A percentile compares a stretch with the other conserved stretches of the same genome.
phyloP scores from a whole-genome alignment of 2,888 invertebrate genomes.

The Stictocephala bisonia region DNA sequence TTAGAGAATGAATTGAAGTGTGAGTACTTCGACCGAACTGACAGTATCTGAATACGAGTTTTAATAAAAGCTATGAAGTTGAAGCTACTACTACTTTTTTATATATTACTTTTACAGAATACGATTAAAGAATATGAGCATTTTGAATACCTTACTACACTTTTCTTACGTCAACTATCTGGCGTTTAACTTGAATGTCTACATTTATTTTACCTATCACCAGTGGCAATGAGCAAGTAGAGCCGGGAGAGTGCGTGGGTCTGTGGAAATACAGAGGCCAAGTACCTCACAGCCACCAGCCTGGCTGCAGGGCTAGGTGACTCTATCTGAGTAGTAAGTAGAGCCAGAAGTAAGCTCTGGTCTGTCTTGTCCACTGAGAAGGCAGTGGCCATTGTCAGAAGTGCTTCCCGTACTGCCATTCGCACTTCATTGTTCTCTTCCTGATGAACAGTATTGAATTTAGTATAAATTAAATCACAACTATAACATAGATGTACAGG shows the following conservation, averaged over 20 bases:
- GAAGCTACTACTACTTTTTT: too few relatives aligned
- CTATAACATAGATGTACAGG: too few relatives aligned
- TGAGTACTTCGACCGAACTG: too few relatives aligned
- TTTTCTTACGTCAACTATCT: too few relatives aligned
- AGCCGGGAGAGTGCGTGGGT: slow-evolving; percentile 86
- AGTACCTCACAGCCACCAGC: slow-evolving; percentile 84
- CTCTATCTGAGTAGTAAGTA: slow-evolving; percentile 79
- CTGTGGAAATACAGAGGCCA: slow-evolving; percentile 83
- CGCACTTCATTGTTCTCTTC: slow-evolving; percentile 67
- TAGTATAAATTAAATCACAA: too few relatives aligned
- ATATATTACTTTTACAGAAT: too few relatives aligned
- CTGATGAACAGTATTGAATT: slow-evolving; percentile 32
- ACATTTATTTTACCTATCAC: slow-evolving; percentile 86
- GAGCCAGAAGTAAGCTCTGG: slow-evolving; percentile 65
- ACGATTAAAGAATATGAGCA: too few relatives aligned
- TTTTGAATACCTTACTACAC: too few relatives aligned
- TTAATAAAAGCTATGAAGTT: too few relatives aligned
- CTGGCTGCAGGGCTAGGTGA: slow-evolving; percentile 82
- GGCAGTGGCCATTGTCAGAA: slow-evolving; percentile 76
- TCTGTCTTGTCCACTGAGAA: slow-evolving; percentile 65
- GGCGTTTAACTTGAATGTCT: too few relatives aligned
- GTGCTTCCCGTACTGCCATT: slow-evolving; percentile 75
- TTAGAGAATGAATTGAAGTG: too few relatives aligned
- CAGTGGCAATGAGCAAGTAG: slow-evolving; percentile 82
- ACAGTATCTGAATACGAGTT: too few relatives aligned